A percentile compares a stretch with the other conserved stretches of the same genome.
phyloP scores from a whole-genome alignment of 2,797 vertebrate genomes.

The Graptemys geographica region DNA sequence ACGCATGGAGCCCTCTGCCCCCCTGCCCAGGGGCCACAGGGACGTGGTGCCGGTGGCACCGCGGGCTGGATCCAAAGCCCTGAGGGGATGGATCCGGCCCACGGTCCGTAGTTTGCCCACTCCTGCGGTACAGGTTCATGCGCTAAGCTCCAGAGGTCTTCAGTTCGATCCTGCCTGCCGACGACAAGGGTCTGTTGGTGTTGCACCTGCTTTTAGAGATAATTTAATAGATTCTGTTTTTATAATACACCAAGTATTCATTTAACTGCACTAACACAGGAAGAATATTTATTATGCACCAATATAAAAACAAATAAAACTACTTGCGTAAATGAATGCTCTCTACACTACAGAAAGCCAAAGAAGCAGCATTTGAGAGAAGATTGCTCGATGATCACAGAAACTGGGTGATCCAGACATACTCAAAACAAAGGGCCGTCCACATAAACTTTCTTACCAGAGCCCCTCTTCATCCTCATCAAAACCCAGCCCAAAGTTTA shows the following conservation, averaged over 20 bases:
- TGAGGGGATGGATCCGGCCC: no score
- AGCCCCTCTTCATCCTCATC: background rate
- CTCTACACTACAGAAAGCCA: conserved; percentile 27
- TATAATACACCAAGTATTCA: background rate
- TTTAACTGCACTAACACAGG: conserved; percentile 18
- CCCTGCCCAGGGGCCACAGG: no score
- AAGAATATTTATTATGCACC: conserved; percentile 20
- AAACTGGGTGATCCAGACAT: conserved; percentile 64
- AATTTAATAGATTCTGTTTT: conserved; percentile 27
- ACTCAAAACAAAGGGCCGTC: conserved; percentile 5
- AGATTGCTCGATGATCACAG: background rate
- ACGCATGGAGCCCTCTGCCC: no score
- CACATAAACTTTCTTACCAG: background rate
- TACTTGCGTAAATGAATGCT: conserved; percentile 57
- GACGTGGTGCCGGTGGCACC: no score
- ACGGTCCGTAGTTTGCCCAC: no score
- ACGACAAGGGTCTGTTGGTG: no score
- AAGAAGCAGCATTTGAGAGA: conserved; percentile 49
- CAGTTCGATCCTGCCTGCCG: no score
- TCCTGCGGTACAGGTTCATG: no score
- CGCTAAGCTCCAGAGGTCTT: no score
- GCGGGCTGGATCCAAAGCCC: no score
- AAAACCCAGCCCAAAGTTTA: background rate
- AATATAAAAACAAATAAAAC: conserved; percentile 67
- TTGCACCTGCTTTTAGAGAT: background rate